Conservation (phyloP, 1,140 invertebrate genomes). For the Dendroctonus valens region DNA sequence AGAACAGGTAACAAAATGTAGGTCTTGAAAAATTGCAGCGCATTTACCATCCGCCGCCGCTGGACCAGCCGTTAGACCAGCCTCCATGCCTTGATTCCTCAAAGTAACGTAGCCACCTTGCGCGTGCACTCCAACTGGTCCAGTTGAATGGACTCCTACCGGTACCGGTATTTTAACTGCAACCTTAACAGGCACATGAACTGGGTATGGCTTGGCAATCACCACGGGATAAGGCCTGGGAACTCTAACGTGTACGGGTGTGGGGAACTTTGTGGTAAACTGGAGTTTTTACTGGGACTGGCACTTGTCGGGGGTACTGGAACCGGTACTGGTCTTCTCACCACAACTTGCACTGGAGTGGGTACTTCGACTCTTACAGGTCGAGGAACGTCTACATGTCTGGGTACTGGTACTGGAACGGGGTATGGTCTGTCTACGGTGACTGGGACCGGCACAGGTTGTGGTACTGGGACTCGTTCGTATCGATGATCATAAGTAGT, state of each 20-base stretch:
- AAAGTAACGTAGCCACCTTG: conserved; percentile 18
- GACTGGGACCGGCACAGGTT: conserved; percentile 47
- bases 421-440: conserved; percentile 37
- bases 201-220: conserved; percentile 39
- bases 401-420: conserved; percentile 43
- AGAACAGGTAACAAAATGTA: conserved; percentile 14
- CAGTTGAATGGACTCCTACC: conserved; percentile 26
- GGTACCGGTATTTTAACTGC: conserved; percentile 39
- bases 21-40: not conserved
- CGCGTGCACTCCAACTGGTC: conserved; percentile 19
- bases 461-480: conserved; percentile 45
- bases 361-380: conserved; percentile 46
- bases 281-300: conserved; percentile 46
- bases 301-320: conserved; percentile 41
- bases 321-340: conserved; percentile 42
- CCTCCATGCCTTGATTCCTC: conserved; percentile 16
- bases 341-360: conserved; percentile 40
- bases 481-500: conserved; percentile 38
- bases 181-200: conserved; percentile 39
- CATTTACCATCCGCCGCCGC: conserved; percentile 4
- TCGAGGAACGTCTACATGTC: conserved; percentile 46
- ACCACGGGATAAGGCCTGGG: conserved; percentile 44
- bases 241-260: conserved; percentile 45
- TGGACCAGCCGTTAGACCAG: not conserved
- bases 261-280: conserved; percentile 48